These are phyloP conservation scores for Limnephilus rhombicus DNA, from an alignment of 2,888 invertebrate species.

Conservation along the genomic window DNA sequence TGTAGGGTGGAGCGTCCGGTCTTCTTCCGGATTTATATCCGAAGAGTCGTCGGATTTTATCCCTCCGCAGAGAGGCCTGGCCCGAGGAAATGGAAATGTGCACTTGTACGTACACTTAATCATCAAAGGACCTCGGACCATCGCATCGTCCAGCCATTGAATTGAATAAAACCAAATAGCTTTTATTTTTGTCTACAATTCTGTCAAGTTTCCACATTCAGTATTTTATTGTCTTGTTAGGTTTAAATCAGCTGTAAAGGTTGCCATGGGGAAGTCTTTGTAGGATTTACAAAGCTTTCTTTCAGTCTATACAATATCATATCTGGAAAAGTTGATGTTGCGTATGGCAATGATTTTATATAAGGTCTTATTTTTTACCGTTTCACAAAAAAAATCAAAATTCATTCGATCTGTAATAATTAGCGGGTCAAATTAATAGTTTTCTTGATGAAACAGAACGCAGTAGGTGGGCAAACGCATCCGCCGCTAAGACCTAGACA, in stretches of 20 bases:
- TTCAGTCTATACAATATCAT: background rate
- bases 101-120: background rate
- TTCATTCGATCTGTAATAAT: no score
- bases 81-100: background rate
- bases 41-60: background rate
- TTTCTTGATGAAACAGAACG: no score
- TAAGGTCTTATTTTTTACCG: no score
- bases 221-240: constrained; percentile 1
- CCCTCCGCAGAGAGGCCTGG: background rate
- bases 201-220: background rate
- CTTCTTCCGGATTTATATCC: background rate
- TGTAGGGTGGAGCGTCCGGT: background rate
- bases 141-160: background rate
- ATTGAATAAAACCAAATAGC: background rate
- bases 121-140: background rate
- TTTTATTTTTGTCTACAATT: background rate
- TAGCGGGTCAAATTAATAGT: no score
- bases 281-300: background rate
- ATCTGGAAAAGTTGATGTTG: no score
- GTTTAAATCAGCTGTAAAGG: background rate
- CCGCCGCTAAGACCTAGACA: no score
- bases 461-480: no score
- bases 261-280: background rate
- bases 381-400: no score
- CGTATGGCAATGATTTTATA: no score